phyloP scores from a whole-genome alignment of 2,113 vertebrate species.

The Microtus montanus region DNA sequence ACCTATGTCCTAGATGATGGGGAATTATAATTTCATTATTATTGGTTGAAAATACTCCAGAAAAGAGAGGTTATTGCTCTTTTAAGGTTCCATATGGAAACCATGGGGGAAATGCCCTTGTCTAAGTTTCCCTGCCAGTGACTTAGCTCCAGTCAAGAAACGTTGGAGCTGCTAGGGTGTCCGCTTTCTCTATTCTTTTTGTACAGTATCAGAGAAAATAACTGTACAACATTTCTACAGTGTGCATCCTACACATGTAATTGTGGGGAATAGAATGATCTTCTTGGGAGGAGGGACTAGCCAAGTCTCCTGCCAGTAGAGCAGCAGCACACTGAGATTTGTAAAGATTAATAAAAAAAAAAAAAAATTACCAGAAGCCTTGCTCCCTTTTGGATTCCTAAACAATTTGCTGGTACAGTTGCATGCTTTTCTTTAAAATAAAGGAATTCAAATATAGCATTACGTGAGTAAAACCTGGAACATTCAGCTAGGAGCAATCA shows the following conservation, averaged over 20 bases:
- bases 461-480: constrained; percentile 61
- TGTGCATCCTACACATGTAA: not conserved
- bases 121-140: not conserved
- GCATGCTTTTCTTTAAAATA: constrained; percentile 67
- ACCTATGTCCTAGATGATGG: constrained; percentile 51
- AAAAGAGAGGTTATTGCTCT: constrained; percentile 57
- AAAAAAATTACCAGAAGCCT: constrained; percentile 33
- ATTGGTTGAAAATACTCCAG: constrained; percentile 39
- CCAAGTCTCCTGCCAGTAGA: not conserved
- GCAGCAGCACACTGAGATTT: constrained; percentile 40
- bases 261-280: constrained; percentile 23
- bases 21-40: constrained; percentile 54
- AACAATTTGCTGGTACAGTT: constrained; percentile 44
- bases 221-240: constrained; percentile 38
- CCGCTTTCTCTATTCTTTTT: constrained; percentile 27
- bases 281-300: not conserved
- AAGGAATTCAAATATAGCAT: constrained; percentile 14
- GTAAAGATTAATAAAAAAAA: constrained; percentile 43
- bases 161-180: not conserved
- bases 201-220: constrained; percentile 24
- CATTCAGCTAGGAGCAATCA: constrained; percentile 49
- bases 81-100: constrained; percentile 47
- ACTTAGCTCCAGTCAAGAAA: constrained; percentile 24
- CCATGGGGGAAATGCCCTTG: not conserved
- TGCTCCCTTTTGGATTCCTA: constrained; percentile 24